Base-by-base conservation (phyloP, 2,113 vertebrate genomes). In the Oophaga pumilio region DNA sequence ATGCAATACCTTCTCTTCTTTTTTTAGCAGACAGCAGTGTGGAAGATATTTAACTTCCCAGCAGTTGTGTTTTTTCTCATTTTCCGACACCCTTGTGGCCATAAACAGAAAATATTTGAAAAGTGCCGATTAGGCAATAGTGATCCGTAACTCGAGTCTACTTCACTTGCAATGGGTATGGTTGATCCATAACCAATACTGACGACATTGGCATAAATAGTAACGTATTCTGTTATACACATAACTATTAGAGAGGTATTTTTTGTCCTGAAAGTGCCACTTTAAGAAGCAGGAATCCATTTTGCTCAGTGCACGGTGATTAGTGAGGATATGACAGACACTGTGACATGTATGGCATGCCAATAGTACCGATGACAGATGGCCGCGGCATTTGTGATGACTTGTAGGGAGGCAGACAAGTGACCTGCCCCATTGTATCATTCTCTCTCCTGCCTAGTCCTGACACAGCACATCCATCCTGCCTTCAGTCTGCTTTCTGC, bases 401-500 rank as follows among this genome's bases (percentile, higher is more conserved):
- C 59, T 83, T 83, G 53, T 64, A 53, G 80, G 43, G 49, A 82
- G 80, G 60, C 80, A 66, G 60, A 68, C 60, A 68, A 52, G 43
- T 52, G 81, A 68, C 81, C 81, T 69, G 62, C 81, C 49, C n/a
- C 81, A n/a, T 80, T 49, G 62, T 68, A 53, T 56, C 33, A n/a
- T 50, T 17, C 59, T 82, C 59, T 82, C 59, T 4, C 1, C 79
- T 66, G 62, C 43, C 20, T 59, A 24, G 71, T 76, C 26, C 84
- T 76, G 84, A 85, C 84, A 62, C 69, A 62, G 71, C 84, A 76
- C 71, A 49, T 85, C 28, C 69, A 74, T 71, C 83, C 83, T 85
- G 83, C 33, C 28, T 28, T 62, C 15, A 71, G 66, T 56, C 56
- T 76, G 26, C 49, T 6, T 50, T 28, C 62, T 26, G 12, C 84